Evolutionary conservation across 2,113 vertebrate genomes (phyloP).

Genomic region (Ivindomyrus marchei): DNA sequence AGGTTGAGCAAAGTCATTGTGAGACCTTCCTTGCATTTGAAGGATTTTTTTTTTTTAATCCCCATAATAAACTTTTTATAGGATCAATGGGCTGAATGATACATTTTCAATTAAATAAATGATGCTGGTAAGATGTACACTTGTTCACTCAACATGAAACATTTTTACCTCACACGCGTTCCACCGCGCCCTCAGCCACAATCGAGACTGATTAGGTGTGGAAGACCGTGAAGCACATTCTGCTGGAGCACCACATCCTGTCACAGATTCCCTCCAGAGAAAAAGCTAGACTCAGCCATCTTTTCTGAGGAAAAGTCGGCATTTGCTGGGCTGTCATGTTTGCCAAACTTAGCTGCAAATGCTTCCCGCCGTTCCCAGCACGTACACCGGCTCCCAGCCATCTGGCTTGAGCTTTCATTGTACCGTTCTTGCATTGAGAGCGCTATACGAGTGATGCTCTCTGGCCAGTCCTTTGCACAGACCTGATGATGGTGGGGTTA

Average conservation of each 20-base stretch:
- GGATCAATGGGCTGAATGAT: not conserved
- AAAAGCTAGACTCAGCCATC: not conserved
- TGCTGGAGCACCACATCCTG: not conserved
- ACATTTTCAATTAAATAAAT: not conserved
- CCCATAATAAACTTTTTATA: not conserved
- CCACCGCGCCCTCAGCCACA: not conserved
- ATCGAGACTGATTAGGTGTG: not conserved
- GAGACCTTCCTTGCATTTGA: not conserved
- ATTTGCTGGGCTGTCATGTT: not conserved
- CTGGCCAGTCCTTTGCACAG: not conserved
- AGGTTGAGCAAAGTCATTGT: not conserved
- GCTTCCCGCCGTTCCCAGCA: not conserved
- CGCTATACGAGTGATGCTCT: not conserved
- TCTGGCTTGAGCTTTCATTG: not conserved
- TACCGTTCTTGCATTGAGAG: not conserved
- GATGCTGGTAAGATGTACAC: not conserved
- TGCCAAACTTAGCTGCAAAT: not conserved
- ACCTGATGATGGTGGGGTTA: not conserved
- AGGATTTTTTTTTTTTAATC: too few relatives aligned
- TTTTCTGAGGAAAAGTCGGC: not conserved
- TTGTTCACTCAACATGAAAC: not conserved
- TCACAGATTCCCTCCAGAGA: not conserved
- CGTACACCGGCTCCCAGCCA: not conserved
- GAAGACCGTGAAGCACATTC: not conserved
- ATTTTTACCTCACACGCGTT: not conserved